Percentiles rank a stretch among this genome's conserved stretches.
These are phyloP conservation scores for Boloria selene DNA, from an alignment of 2,888 invertebrate species.

Conservation along the genomic window DNA sequence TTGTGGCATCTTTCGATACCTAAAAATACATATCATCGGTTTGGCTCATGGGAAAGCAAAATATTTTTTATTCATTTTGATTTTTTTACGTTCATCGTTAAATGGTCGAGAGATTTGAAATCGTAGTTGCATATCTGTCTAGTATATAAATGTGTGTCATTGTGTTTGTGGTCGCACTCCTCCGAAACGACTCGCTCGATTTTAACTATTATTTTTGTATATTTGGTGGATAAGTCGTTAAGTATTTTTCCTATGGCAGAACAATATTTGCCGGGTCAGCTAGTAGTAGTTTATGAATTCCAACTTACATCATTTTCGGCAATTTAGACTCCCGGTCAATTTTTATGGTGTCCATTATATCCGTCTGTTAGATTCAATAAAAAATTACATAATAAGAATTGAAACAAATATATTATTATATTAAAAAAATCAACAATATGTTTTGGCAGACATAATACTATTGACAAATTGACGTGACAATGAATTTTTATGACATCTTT, in stretches of 20 bases:
- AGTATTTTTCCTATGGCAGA: too few species aligned
- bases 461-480: constrained; percentile 22
- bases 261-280: too few species aligned
- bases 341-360: constrained; percentile 59
- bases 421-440: constrained; percentile 17
- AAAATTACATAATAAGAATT: constrained; percentile 41
- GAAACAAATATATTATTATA: constrained; percentile 24
- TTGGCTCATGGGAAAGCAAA: too few species aligned
- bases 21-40: too few species aligned
- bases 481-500: constrained; percentile 30
- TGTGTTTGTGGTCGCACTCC: too few species aligned
- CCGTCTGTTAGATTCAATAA: constrained; percentile 6
- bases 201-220: too few species aligned
- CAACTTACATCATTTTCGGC: constrained; percentile 71
- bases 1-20: too few species aligned
- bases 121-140: too few species aligned
- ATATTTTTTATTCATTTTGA: neutral
- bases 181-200: too few species aligned
- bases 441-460: constrained; percentile 30
- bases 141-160: too few species aligned
- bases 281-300: too few species aligned
- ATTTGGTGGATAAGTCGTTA: too few species aligned
- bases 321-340: constrained; percentile 54
- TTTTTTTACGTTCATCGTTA: neutral
- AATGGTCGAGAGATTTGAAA: neutral